These are phyloP conservation scores for Mellivora capensis DNA, from an alignment of 2,113 vertebrate species.

Conservation along the genomic window DNA sequence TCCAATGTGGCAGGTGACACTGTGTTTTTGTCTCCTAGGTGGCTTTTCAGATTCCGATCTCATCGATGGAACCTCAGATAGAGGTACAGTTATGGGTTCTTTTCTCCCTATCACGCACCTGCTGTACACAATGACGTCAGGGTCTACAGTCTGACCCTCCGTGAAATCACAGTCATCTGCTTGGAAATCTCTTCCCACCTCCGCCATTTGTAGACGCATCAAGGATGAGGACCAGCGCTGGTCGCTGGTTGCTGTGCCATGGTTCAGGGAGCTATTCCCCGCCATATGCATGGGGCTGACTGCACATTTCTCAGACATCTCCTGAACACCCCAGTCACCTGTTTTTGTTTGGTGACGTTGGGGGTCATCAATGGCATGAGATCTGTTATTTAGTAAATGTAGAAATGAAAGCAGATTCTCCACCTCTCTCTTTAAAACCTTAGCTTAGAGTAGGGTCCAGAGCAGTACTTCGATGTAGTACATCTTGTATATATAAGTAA, in stretches of 20 bases:
- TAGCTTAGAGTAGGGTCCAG: too few species aligned
- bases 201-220: fast-evolving
- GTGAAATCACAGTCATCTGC: fast-evolving
- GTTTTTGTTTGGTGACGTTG: fast-evolving
- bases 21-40: neutral
- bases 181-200: too few species aligned
- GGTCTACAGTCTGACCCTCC: fast-evolving
- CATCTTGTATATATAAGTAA: fast-evolving
- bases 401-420: neutral
- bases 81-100: neutral
- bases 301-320: fast-evolving
- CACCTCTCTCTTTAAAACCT: neutral
- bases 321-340: fast-evolving
- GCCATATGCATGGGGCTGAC: fast-evolving
- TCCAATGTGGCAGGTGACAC: fast-evolving
- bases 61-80: fast-evolving
- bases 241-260: too few species aligned
- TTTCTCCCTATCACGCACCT: fast-evolving
- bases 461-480: too few species aligned
- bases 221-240: too few species aligned
- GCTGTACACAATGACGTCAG: fast-evolving
- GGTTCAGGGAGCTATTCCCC: fast-evolving
- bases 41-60: neutral
- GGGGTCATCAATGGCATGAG: fast-evolving
- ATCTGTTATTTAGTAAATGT: fast-evolving